Percentiles rank a stretch among this genome's conserved stretches.
Evolutionary conservation across 2,113 vertebrate species (phyloP).

Genomic region (Cavia aperea): DNA sequence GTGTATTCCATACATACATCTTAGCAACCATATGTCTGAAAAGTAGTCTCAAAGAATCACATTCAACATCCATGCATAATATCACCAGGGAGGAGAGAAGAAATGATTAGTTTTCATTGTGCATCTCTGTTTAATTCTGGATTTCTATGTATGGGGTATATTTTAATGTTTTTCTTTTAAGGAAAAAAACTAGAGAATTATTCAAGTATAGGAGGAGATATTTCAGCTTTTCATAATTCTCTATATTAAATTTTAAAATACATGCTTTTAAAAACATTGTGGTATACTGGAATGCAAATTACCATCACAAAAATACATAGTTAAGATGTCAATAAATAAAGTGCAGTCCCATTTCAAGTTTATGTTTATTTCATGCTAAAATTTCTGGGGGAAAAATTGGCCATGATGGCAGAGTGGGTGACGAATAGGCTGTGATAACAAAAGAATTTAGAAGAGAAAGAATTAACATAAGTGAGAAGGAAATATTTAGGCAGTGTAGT

Average conservation of each 20-base stretch:
- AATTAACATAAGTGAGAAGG: background rate
- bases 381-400: background rate
- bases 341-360: background rate
- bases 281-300: background rate
- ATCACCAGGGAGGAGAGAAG: background rate
- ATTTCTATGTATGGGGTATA: background rate
- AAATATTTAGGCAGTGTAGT: background rate
- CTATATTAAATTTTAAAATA: background rate
- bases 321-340: background rate
- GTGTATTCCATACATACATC: background rate
- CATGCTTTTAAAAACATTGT: background rate
- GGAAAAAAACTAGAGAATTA: background rate
- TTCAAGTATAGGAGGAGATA: background rate
- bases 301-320: background rate
- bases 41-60: background rate
- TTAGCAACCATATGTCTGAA: background rate
- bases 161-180: constrained; percentile 15
- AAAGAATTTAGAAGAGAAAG: background rate
- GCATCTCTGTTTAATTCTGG: background rate
- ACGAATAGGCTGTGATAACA: background rate
- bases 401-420: background rate
- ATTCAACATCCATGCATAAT: background rate
- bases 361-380: background rate
- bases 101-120: background rate
- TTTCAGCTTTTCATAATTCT: constrained; percentile 4